Evolutionary conservation across 2,113 vertebrate species (phyloP), one percentile per base, ranked within the genome.

Genomic region (Channa maculata): DNA sequence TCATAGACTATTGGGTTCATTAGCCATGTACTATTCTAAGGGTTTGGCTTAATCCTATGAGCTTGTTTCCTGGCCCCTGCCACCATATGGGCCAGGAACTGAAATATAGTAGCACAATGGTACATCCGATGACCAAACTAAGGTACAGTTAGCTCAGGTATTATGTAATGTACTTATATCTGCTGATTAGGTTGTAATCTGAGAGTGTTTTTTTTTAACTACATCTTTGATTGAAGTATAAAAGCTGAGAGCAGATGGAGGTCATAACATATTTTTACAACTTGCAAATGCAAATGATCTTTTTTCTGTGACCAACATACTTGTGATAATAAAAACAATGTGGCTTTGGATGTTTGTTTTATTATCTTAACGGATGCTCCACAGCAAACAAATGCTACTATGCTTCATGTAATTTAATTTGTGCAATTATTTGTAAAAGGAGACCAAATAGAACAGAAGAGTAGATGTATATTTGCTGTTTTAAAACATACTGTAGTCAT

Each of bases 51-150:
- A 88, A 88, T 91, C 86, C 84, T 50, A n/a, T 53, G 66, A 79
- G 69, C 79, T 68, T 53, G 79, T 80, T 82, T 85, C 77, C 61
- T 75, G 45, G 66, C 60, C 70, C 50, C 57, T 71, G 60, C 41
- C 53, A 77, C 88, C 87, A 92, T 89, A 87, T 89, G 91, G 83
- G 34, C 45, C 62, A 75, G 58, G 61, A 51, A 52, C 43, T 49
- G 43, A 55, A 83, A 58, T 63, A 62, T 41, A 3, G 2, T 6
- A 43, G 13, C 60, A 79, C 52, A 77, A 66, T 44, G 45, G 59
- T 8, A n/a, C 72, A 75, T 62, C 60, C 43, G 5, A 72, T 63
- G 71, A 65, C 10, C 52, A 2, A 45, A 51, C 44, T 5, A 33
- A 15, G 33, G 75, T 24, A 71, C 33, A 53, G 13, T 55, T 6